phyloP scores from a whole-genome alignment of 2,113 vertebrate species.

The Procavia capensis region DNA sequence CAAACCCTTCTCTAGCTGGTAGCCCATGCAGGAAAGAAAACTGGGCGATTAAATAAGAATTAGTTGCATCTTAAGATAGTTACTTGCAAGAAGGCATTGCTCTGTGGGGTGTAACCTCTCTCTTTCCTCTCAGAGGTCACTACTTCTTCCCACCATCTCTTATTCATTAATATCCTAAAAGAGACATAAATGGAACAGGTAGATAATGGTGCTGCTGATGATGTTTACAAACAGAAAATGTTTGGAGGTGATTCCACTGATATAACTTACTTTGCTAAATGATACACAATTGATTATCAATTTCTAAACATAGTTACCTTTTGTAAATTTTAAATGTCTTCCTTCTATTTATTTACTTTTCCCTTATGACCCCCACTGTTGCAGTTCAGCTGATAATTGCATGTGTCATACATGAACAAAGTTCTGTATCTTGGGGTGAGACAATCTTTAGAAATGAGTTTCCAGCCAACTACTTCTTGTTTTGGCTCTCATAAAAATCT shows the following conservation, averaged over 20 bases:
- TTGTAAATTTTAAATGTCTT: constrained; percentile 9
- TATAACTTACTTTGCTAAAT: not conserved
- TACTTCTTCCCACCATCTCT: not conserved
- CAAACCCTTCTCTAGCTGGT: not conserved
- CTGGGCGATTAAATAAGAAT: not conserved
- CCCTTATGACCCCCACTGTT: not conserved
- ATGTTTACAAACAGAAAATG: constrained; percentile 45
- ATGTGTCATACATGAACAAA: not conserved
- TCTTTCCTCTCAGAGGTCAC: not conserved
- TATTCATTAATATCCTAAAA: not conserved
- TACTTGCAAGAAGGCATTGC: not conserved
- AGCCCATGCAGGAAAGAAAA: not conserved
- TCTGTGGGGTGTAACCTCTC: not conserved
- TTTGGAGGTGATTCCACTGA: not conserved
- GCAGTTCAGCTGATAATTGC: not conserved
- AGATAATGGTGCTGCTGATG: not conserved
- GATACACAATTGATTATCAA: not conserved
- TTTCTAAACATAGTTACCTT: constrained; percentile 12
- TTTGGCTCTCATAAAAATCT: constrained; percentile 17
- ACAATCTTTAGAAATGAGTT: constrained; percentile 53
- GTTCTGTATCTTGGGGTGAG: constrained; percentile 30
- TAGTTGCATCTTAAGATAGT: not conserved
- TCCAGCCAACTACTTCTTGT: constrained; percentile 41
- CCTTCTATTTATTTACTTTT: constrained; percentile 11
- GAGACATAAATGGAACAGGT: not conserved